Base-by-base conservation (phyloP, 2,888 invertebrate genomes). In the Tetragonula carbonaria region DNA sequence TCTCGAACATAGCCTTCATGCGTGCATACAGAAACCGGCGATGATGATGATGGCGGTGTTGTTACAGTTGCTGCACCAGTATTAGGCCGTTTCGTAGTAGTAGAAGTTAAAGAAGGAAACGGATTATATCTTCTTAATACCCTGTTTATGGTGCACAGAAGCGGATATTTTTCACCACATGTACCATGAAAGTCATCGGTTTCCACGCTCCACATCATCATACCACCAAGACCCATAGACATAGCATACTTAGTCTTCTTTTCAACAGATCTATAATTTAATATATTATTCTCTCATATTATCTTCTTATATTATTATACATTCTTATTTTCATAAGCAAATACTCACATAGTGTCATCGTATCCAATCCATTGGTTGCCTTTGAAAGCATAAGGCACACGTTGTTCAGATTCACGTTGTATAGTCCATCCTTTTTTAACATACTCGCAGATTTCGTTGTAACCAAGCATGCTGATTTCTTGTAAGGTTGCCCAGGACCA, bases 201-300 rank as follows among this genome's bases (percentile, higher is more conserved):
- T 92, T 98, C 98, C 16, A 98, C 95, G 66, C 97, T 97, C 98
- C 98, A 98, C 0, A 97, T 91, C 97, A 98, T 97, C 0, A 96
- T 95, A 50, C 97, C 97, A 76, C 95, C 95, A 75, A 96, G 92
- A 59, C 91, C 92, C 67, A 87, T 65, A 0, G 87, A 57, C 6
- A 92, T 91, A 11, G 91, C 80, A 92, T 78, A 95, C 88, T 78
- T 93, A 81, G 75, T 94, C 86, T 92, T 95, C 92, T 55, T 95
- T 93, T 86, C 93, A 95, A 89, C 94, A 80, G 51, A 95, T 92
- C 95, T 96, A 93, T 3, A 71, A 55, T 6, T 5, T 53, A 50
- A 72, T 13, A 63, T 51, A 23, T 38, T 23, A 45, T 23, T 63
- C n/a, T 14, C 4, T 3, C 62, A 6, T 38, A 13, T 51, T 70